These are phyloP conservation scores for Scaptomyza montana DNA, from an alignment of 1,140 invertebrate genomes.

Conservation along the genomic window DNA sequence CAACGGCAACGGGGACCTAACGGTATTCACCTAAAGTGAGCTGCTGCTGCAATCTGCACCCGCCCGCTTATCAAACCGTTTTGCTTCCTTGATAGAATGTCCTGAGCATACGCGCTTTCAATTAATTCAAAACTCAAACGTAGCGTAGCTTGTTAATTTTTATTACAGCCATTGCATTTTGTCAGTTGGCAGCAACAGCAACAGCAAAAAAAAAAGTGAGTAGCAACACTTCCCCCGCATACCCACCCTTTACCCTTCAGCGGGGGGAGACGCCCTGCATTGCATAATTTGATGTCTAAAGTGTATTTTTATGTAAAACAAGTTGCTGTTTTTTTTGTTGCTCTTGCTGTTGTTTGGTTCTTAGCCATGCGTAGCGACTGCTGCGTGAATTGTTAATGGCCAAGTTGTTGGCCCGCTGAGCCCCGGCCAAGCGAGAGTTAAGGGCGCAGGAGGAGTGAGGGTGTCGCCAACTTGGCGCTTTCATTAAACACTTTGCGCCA, in stretches of 20 bases:
- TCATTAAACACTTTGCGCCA: constrained; percentile 83
- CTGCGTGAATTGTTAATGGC: constrained; percentile 69
- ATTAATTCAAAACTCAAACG: constrained; percentile 84
- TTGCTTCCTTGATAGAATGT: constrained; percentile 31
- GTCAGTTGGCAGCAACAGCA: constrained; percentile 48
- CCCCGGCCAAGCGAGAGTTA: neutral
- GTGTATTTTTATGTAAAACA: constrained; percentile 81
- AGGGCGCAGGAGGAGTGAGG: neutral
- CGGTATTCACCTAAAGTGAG: neutral
- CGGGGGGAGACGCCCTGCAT: constrained; percentile 38
- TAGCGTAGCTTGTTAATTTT: constrained; percentile 84
- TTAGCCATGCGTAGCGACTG: constrained; percentile 44
- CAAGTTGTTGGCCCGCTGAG: constrained; percentile 62
- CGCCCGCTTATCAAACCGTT: neutral
- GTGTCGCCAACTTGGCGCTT: constrained; percentile 57
- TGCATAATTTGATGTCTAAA: constrained; percentile 76
- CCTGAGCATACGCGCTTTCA: constrained; percentile 75
- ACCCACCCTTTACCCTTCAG: neutral
- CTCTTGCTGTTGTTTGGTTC: constrained; percentile 41
- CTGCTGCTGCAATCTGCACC: constrained; percentile 10
- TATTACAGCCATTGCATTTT: constrained; percentile 81
- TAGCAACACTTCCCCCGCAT: neutral
- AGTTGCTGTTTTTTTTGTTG: constrained; percentile 50
- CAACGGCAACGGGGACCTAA: neutral
- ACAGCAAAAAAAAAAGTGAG: constrained; percentile 22